These are phyloP conservation scores for Listronotus oregonensis DNA, from an alignment of 1,140 invertebrate genomes.

Conservation along the genomic window DNA sequence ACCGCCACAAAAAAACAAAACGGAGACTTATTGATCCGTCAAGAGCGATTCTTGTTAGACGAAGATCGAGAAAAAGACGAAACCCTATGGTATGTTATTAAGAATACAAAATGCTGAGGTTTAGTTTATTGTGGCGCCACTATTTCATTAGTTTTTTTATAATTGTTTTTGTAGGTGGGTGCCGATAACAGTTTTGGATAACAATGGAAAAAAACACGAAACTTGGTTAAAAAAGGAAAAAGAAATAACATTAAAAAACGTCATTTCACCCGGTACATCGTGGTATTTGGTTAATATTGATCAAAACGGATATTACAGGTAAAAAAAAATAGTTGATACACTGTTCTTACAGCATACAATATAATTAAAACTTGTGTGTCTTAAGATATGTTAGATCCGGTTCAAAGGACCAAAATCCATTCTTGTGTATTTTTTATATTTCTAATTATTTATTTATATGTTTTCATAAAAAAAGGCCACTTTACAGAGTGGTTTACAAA, in stretches of 20 bases:
- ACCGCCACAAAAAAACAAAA: constrained; percentile 68
- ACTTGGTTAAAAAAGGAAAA: constrained; percentile 69
- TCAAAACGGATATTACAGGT: constrained; percentile 73
- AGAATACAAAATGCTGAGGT: too few species aligned
- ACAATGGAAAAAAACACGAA: constrained; percentile 65
- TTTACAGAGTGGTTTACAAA: too few species aligned
- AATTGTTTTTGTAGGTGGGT: constrained; percentile 70
- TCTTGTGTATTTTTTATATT: too few species aligned
- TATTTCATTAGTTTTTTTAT: too few species aligned
- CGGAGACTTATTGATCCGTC: constrained; percentile 62
- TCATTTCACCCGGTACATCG: constrained; percentile 60
- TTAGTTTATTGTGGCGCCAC: too few species aligned
- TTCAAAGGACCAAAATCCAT: too few species aligned
- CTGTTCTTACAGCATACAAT: too few species aligned
- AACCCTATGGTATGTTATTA: constrained; percentile 26
- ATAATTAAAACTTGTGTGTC: too few species aligned
- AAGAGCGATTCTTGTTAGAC: constrained; percentile 59
- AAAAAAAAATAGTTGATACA: neutral
- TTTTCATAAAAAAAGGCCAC: too few species aligned
- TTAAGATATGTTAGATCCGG: too few species aligned
- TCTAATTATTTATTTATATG: too few species aligned
- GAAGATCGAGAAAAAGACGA: constrained; percentile 22
- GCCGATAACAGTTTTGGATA: constrained; percentile 78
- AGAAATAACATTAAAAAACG: constrained; percentile 57
- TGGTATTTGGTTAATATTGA: constrained; percentile 83